These are phyloP conservation scores for Apodemia mormo DNA, from an alignment of 2,888 invertebrate species.

Conservation along the genomic window DNA sequence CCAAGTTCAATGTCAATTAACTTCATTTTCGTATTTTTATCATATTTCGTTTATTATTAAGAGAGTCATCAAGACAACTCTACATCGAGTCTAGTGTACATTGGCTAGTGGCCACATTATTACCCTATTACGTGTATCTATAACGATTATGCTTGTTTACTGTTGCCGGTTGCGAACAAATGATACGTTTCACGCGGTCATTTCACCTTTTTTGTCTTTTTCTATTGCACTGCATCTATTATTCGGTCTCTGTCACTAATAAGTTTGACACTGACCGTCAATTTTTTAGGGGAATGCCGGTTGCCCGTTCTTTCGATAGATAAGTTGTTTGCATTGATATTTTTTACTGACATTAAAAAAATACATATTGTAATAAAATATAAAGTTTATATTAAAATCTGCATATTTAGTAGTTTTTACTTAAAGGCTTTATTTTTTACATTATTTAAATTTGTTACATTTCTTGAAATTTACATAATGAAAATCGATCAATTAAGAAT, in stretches of 20 bases:
- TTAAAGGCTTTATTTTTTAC: too few species aligned
- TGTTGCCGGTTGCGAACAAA: conserved; percentile 40
- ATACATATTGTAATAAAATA: too few species aligned
- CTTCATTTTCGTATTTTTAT: too few species aligned
- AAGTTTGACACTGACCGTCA: conserved; percentile 37
- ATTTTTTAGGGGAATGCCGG: conserved; percentile 18
- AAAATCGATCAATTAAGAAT: too few species aligned
- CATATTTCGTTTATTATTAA: background rate
- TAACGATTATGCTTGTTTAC: conserved; percentile 37
- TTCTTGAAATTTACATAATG: too few species aligned
- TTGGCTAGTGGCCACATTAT: background rate
- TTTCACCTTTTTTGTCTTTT: conserved; percentile 39
- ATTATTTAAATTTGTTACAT: too few species aligned
- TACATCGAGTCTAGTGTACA: conserved; percentile 12
- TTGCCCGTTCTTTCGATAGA: background rate
- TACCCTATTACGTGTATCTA: conserved; percentile 21
- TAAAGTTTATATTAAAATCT: too few species aligned
- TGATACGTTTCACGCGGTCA: conserved; percentile 44
- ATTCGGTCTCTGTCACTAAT: conserved; percentile 33
- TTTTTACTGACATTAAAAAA: too few species aligned
- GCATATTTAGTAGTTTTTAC: too few species aligned
- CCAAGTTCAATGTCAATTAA: too few species aligned
- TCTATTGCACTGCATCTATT: conserved; percentile 30
- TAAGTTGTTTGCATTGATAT: background rate
- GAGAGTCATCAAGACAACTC: background rate